Percentiles rank a stretch among this genome's conserved stretches.
These are phyloP conservation scores for Corvus moneduloides DNA, from an alignment of 2,113 vertebrate species.

Conservation along the genomic window DNA sequence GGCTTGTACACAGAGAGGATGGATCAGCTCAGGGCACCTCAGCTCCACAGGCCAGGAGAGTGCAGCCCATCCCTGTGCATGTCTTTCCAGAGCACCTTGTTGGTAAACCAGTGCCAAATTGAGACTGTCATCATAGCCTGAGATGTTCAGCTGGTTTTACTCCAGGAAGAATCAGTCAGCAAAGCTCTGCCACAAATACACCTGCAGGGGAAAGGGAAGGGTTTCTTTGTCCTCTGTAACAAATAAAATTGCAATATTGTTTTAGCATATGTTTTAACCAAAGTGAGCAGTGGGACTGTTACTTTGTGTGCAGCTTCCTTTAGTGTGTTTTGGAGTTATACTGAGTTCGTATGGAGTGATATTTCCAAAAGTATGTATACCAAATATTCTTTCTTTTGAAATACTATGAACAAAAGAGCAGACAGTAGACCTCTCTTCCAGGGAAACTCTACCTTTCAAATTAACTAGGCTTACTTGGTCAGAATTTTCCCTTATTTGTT, in stretches of 20 bases:
- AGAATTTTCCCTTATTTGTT: not conserved
- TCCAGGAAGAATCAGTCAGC: not conserved
- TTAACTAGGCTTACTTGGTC: not conserved
- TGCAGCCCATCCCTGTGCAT: not conserved
- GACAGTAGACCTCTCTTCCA: not conserved
- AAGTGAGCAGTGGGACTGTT: not conserved
- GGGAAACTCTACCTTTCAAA: not conserved
- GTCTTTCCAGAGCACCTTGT: too few relatives aligned
- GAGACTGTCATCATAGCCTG: rapidly evolving
- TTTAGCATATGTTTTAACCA: not conserved
- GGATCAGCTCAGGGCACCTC: not conserved
- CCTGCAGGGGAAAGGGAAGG: not conserved
- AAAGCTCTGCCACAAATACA: not conserved
- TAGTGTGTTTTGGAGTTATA: not conserved
- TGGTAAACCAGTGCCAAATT: rapidly evolving
- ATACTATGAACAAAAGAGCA: not conserved
- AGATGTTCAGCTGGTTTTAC: not conserved
- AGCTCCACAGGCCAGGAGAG: not conserved
- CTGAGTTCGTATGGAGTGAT: not conserved
- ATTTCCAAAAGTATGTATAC: not conserved
- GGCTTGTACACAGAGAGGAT: too few relatives aligned
- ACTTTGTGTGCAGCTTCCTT: not conserved
- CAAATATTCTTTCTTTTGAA: not conserved
- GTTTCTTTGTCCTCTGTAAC: not conserved
- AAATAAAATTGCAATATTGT: not conserved